Evolutionary conservation across 1,140 invertebrate species (phyloP), one percentile per base, ranked within the genome.

Genomic region (Drosophila arawakana): DNA sequence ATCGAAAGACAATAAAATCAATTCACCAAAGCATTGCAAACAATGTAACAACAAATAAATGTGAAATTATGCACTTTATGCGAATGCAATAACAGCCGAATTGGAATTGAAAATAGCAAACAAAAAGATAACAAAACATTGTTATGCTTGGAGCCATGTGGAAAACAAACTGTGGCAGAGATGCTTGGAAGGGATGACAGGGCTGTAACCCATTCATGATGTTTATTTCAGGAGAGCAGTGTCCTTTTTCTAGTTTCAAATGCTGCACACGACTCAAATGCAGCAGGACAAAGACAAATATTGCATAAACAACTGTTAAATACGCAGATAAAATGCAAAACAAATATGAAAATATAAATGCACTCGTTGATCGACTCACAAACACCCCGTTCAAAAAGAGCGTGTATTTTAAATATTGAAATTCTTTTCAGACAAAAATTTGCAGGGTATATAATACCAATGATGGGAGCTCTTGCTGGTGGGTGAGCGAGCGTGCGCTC

Each of bases 11-110:
- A 84, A 68, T 71, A 69, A 63, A 82, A 81, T 61, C 74, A 75
- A 68, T 74, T 85, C 59, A 55, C 46, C 41, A 59, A 59, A 76
- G 68, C 59, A 46, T 35, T 41, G 74, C 57, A 76, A 86, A 70
- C 82, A 60, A 39, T 50, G 41, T 63, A 68, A 68, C 78, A 78
- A 78, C 82, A 84, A 84, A 84, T 81, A 84, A 88, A 88, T 85
- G 76, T 80, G 61, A 85, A 82, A 80, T 79, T 76, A 82, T 85
- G 76, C 75, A 82, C 68, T 85, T 76, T 81, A 86, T 86, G 82
- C 74, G 67, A 72, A 81, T 72, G 75, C 82, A 66, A 86, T 62
- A 75, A 63, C 62, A 70, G 62, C 44, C 39, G 41, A 44, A 37
- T 35, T 11, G 50, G 11, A 50, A 62, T 46, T 55, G 57, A 52